Base-by-base conservation (phyloP, 1,140 invertebrate species). In the Drosophila rhopaloa region DNA sequence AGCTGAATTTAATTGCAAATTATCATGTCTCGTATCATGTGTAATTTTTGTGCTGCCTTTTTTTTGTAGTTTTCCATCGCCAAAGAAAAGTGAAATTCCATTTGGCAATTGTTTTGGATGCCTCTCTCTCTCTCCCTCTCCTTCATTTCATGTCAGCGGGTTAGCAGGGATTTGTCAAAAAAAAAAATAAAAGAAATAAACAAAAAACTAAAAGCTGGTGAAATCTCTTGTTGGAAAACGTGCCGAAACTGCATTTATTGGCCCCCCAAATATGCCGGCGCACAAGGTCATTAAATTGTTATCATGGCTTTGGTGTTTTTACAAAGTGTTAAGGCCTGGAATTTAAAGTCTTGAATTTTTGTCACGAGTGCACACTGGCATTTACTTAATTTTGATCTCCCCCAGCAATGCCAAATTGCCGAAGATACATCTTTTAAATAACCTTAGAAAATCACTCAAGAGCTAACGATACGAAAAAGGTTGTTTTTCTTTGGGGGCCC, bases 31-130 rank as follows among this genome's bases (percentile, higher is more conserved):
- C 56, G 68, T 40, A 82, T 78, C 61, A 66, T 76, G 61, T 75
- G 68, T 71, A 53, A 55, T 71, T 79, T 74, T 56, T 71, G 37
- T 50, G 63, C 41, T 74, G 58, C 38, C 37, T 51, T 53, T 50
- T 43, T 38, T 50, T 61, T 77, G 61, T 60, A 75, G 80, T 63
- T 85, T 85, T 85, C 82, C 82, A 71, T 58, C 59, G 72, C 46
- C 47, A 58, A 72, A 67, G 79, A 86, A 85, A 85, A 85, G 82
- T 85, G 82, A 85, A 85, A 85, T 85, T 86, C 54, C 79, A 66
- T 51, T 65, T 44, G 54, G 47, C 51, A 76, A 58, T 76, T 76
- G 62, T 67, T 57, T 75, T 40, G 44, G n/a, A 48, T 35, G 11
- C 41, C 50, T 62, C 44, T 47, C 60, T 55, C 32, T 16, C 14